These are phyloP conservation scores for Poliocrania exsul DNA, from an alignment of 2,797 vertebrate species.

Conservation along the genomic window DNA sequence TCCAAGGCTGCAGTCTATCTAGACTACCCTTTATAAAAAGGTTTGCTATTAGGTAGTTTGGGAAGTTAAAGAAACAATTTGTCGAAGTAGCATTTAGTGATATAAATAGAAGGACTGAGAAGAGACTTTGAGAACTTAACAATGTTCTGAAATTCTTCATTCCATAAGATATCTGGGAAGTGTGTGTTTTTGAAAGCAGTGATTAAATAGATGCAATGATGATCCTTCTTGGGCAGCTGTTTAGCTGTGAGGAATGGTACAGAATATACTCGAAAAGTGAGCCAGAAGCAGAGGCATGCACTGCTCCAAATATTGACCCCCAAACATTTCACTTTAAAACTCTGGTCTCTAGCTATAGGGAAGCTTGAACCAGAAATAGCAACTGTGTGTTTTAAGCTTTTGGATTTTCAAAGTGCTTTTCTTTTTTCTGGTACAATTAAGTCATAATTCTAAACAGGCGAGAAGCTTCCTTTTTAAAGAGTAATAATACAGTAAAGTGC, in stretches of 20 bases:
- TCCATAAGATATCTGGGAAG: background rate
- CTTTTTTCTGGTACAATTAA: background rate
- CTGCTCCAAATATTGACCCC: constrained; percentile 1
- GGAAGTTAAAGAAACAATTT: background rate
- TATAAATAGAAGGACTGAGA: background rate
- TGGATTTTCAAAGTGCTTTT: background rate
- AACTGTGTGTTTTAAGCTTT: background rate
- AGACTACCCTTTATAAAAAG: background rate
- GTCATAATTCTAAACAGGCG: background rate
- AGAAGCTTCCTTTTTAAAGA: background rate
- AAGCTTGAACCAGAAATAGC: background rate
- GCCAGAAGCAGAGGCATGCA: background rate
- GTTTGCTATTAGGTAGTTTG: background rate
- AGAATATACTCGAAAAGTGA: background rate
- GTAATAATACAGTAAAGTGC: background rate
- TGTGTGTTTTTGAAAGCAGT: background rate
- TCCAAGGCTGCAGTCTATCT: background rate
- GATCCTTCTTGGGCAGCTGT: background rate
- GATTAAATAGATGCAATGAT: background rate
- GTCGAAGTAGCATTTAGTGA: background rate
- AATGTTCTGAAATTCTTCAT: background rate
- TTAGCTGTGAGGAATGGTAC: background rate
- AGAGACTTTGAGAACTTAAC: background rate
- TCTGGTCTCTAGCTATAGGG: background rate
- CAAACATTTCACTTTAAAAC: background rate